Base-by-base conservation (phyloP, 1,140 invertebrate genomes). In the Platyscapa corneri region DNA sequence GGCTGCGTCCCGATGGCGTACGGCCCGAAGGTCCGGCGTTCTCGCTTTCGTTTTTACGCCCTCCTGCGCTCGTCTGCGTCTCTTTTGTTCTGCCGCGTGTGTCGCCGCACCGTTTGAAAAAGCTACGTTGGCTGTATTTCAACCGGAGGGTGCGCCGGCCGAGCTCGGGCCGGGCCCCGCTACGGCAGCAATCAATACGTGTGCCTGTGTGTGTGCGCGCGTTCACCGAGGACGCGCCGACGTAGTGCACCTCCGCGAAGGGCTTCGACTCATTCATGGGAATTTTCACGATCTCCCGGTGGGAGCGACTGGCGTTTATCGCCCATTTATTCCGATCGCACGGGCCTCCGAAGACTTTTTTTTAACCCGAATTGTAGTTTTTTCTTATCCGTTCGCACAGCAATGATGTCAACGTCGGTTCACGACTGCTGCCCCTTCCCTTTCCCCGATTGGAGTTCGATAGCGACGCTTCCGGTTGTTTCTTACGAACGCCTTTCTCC, bases 101-200 rank as follows among this genome's bases (percentile, higher is more conserved):
- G n/a, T n/a, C n/a, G n/a, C n/a, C 56, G 56, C 5, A 10, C 56
- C 23, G 20, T 14, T 60, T 60, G 3, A 60, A 65, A 75, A 75
- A 74, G 53, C 34, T 70, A 60, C 81, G 60, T 37, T 65, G 39
- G 46, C 56, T 53, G 20, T 27, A 60, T 60, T 6, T 60, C 27
- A 20, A 27, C 27, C 27, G 56, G 56, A 27, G 20, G 56, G 23
- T 2, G 42, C 42, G 42, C 5, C 42, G 6, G 42, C 12, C 23
- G 27, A n/a, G 77, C 18, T 18, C 32, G 18, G 8, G 49, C 18
- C 49, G 49, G 49, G 10, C 49, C 5, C 56, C 56, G 56, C 27
- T 60, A 3, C 27, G 5, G 5, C 23, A 60, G 82, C 67, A 77
- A 83, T 83, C 82, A 83, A 83, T 65, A 60, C 67, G 70, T 20